These are phyloP conservation scores for Halcyon leucocephala DNA, from an alignment of 2,797 vertebrate species.

Conservation along the genomic window DNA sequence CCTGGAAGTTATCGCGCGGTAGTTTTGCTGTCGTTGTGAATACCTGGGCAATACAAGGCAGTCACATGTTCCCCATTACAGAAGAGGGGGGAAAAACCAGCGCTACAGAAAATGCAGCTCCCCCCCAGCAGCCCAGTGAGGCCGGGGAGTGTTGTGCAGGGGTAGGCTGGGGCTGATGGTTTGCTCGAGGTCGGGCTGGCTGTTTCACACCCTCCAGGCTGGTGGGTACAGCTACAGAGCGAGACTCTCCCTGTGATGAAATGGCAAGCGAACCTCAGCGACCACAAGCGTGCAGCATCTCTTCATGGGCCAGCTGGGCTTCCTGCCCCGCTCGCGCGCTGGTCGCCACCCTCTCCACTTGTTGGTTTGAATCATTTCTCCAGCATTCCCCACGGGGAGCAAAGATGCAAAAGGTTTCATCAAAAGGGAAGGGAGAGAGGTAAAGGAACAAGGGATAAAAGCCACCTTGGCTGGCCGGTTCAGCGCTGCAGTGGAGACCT, in stretches of 20 bases:
- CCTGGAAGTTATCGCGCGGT: accelerated
- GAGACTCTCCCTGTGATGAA: accelerated
- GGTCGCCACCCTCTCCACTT: accelerated
- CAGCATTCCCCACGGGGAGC: neutral
- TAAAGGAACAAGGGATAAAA: neutral
- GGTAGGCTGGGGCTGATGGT: neutral
- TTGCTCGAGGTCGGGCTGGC: neutral
- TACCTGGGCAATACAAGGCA: neutral
- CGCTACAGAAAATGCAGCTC: neutral
- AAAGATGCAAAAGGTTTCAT: neutral
- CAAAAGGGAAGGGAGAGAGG: neutral
- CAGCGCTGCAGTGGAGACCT: neutral
- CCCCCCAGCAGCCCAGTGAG: neutral
- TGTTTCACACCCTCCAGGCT: neutral
- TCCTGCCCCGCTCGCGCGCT: neutral
- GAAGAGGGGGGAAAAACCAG: neutral
- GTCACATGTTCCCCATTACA: neutral
- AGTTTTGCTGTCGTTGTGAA: neutral
- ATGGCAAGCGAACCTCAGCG: neutral
- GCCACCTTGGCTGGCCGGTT: accelerated
- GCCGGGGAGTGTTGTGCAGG: neutral
- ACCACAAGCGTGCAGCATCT: accelerated
- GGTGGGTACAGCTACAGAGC: accelerated
- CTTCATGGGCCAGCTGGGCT: neutral
- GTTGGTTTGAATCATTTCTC: neutral